A percentile compares a stretch with the other conserved stretches of the same genome.
phyloP scores from a whole-genome alignment of 2,888 invertebrate genomes.

The Choreutis nemorana region DNA sequence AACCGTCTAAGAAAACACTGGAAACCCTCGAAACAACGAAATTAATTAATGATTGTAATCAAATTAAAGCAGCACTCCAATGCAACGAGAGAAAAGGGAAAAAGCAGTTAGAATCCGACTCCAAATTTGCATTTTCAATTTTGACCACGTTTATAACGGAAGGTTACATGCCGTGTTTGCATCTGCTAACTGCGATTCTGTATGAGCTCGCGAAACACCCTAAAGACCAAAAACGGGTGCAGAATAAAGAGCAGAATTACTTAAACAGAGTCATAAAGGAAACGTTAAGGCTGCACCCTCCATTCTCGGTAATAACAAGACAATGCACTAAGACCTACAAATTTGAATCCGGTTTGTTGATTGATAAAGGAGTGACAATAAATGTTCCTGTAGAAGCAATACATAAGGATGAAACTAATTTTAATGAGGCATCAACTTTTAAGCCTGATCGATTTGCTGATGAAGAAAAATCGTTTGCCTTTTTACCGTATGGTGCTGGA shows the following conservation, averaged over 20 bases:
- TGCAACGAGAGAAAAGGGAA: slow-evolving; percentile 24
- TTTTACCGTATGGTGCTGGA: slow-evolving; percentile 50
- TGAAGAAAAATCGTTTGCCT: slow-evolving; percentile 27
- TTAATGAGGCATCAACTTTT: slow-evolving; percentile 31
- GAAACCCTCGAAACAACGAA: slow-evolving; percentile 26
- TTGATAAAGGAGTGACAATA: slow-evolving; percentile 43
- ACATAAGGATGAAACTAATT: slow-evolving; percentile 38
- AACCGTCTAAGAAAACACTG: slow-evolving; percentile 26
- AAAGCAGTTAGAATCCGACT: slow-evolving; percentile 19
- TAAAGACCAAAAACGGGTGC: slow-evolving; percentile 31
- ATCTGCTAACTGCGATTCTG: slow-evolving; percentile 34
- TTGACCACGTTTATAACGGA: slow-evolving; percentile 41
- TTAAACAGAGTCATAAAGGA: slow-evolving; percentile 45
- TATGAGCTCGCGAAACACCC: slow-evolving; percentile 39
- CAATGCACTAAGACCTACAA: slow-evolving; percentile 43
- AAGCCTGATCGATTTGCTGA: slow-evolving; percentile 45
- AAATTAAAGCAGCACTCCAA: slow-evolving; percentile 26
- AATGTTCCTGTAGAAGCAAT: slow-evolving; percentile 43
- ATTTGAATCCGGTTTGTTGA: slow-evolving; percentile 30
- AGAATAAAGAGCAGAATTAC: slow-evolving; percentile 27
- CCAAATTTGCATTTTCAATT: slow-evolving; percentile 34
- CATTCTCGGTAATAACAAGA: slow-evolving; percentile 41
- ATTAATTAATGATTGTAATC: slow-evolving; percentile 28
- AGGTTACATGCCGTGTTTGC: slow-evolving; percentile 45
- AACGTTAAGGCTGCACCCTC: slow-evolving; percentile 43